phyloP scores from a whole-genome alignment of 2,113 vertebrate genomes.

The Corythornis vintsioides region DNA sequence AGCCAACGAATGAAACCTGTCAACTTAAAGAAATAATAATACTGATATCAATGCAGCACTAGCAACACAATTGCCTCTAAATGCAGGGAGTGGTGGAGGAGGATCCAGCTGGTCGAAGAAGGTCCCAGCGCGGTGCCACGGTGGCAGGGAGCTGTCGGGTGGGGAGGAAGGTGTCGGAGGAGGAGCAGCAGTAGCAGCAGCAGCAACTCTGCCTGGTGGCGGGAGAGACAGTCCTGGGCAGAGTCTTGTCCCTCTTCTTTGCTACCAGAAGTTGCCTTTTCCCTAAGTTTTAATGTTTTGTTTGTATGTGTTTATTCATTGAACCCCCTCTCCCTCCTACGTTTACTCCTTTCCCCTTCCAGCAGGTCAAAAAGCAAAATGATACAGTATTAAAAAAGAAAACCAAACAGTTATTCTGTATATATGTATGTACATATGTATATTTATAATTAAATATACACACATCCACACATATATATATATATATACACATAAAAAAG shows the following conservation, averaged over 20 bases:
- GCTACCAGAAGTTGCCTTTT: constrained; percentile 67
- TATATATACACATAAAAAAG: constrained; percentile 53
- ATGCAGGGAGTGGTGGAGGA: constrained; percentile 67
- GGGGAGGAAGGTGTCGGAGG: constrained; percentile 35
- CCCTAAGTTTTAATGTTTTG: constrained; percentile 69
- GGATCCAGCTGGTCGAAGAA: constrained; percentile 68
- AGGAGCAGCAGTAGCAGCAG: constrained; percentile 62
- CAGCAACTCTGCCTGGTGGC: constrained; percentile 37
- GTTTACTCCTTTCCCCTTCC: constrained; percentile 69
- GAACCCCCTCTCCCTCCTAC: constrained; percentile 66
- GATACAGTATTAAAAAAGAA: constrained; percentile 46
- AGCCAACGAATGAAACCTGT: constrained; percentile 69
- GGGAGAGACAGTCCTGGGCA: constrained; percentile 65
- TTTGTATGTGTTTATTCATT: constrained; percentile 62
- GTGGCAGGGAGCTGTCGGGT: constrained; percentile 49
- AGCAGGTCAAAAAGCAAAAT: constrained; percentile 67
- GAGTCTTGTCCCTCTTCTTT: constrained; percentile 67
- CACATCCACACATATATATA: constrained; percentile 45
- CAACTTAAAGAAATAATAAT: constrained; percentile 64
- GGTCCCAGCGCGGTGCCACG: constrained; percentile 60
- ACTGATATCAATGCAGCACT: constrained; percentile 74
- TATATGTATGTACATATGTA: constrained; percentile 26
- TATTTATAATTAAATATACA: constrained; percentile 41
- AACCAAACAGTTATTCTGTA: background rate
- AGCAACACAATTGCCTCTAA: constrained; percentile 72